Base-by-base conservation (phyloP, 2,888 invertebrate species). In the Alentia gelatinosa region DNA sequence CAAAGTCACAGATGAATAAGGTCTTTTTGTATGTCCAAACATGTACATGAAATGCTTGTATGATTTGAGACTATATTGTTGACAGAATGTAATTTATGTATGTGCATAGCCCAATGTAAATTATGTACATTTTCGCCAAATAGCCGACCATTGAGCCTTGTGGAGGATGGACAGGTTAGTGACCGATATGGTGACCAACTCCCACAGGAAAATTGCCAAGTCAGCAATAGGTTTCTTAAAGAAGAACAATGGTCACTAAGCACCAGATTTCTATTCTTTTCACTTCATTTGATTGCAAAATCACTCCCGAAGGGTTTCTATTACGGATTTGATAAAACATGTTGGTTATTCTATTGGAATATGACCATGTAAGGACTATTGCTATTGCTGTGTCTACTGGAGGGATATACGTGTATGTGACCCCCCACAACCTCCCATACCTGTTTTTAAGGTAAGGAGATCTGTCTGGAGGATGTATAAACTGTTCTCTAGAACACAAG, bases 11-110 rank as follows among this genome's bases (percentile, higher is more conserved):
- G 37, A 74, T n/a, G 39, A 79, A 35, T 33, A 79, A 39, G 19
- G 39, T 79, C 23, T 33, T 79, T 79, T 79, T 79, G 37, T 79
- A 79, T 79, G 79, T 39, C n/a, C 3, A 79, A 26, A 79, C 79
- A 79, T 79, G 35, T 39, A 79, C 79, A 37, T 79, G 79, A 39
- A 79, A 79, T 79, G 79, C 79, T 79, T 79, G 79, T 39, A 79
- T 79, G 79, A 79, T 79, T 79, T 86, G 47, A 30, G 86, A 86
- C 35, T 42, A 86, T 86, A 30, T 47, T 47, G 86, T 86, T 86
- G 86, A 86, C 42, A 86, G 86, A 86, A 47, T 86, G 86, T 86
- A 86, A 86, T 86, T 86, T 86, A 86, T 86, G 86, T 86, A 86
- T 86, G 86, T 86, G 86, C 86, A 86, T 86, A 86, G 86, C 42